Conservation (phyloP, 1,140 invertebrate genomes). For the Drosophila sucinea region DNA sequence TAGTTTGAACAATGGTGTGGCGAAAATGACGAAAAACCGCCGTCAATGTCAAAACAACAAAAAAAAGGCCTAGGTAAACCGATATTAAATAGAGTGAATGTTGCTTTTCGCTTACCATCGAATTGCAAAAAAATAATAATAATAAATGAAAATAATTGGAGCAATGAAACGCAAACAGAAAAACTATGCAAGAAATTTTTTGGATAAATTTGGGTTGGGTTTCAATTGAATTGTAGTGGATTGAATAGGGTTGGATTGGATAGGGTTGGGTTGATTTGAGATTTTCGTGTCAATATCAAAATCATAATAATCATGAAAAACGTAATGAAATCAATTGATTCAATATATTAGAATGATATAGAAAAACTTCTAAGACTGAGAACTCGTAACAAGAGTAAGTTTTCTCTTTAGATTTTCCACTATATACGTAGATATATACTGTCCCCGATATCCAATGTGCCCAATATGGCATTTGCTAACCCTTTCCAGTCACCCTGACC, state of each 20-base stretch:
- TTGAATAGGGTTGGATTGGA: background rate
- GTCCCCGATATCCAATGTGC: constrained; percentile 32
- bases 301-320: too few species aligned
- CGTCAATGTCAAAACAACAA: constrained; percentile 67
- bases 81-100: constrained; percentile 67
- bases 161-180: constrained; percentile 32
- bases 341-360: too few species aligned
- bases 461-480: constrained; percentile 37
- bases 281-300: too few species aligned
- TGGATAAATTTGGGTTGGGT: background rate
- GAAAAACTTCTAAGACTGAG: too few species aligned
- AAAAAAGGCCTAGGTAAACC: constrained; percentile 41
- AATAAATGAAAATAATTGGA: constrained; percentile 32
- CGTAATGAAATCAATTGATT: too few species aligned
- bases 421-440: background rate
- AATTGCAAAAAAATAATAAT: constrained; percentile 36
- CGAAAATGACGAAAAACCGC: constrained; percentile 48
- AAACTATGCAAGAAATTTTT: background rate
- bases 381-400: too few species aligned
- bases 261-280: background rate
- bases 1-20: constrained; percentile 54
- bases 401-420: background rate
- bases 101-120: constrained; percentile 53
- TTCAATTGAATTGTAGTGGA: background rate
- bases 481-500: constrained; percentile 48